Evolutionary conservation across 2,113 vertebrate species (phyloP), one percentile per base, ranked within the genome.

Genomic region (Ammodytes dubius): DNA sequence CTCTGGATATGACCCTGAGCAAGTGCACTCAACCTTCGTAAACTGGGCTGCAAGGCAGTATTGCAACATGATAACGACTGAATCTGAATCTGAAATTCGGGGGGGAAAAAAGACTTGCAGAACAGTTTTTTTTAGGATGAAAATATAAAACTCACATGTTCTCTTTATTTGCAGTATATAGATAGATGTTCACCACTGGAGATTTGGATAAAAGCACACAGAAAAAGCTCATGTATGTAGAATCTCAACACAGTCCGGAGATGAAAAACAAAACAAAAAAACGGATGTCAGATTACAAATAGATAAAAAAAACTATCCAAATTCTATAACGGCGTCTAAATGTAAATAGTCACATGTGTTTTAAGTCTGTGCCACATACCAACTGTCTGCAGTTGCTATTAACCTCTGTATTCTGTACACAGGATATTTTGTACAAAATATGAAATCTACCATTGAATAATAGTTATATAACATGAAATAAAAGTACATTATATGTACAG

Each of bases 401-500:
- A 93, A 91, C 88, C 57, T 94, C 88, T 93, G 89, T 84, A 96
- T 96, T 96, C 96, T 98, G 97, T 99, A 99, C 97, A 98, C 94
- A 94, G 79, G 64, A 94, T 78, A 95, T 95, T 96, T 97, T 98
- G 96, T 99, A 98, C 97, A 99, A 99, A 99, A 98, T 97, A 97
- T 96, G 96, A 97, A 97, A 96, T 97, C 97, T 97, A 99, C 95
- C 96, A 96, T 98, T 97, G 96, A 97, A 97, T 97, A 97, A 97
- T 96, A 97, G 95, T 96, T 96, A 96, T 96, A 96, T 95, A 97
- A 97, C 96, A 92, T 96, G 95, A 97, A 97, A 96, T 97, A 96
- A 97, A 97, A 96, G 96, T 97, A 97, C 96, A 98, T 96, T 95
- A 96, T 98, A 97, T 99, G 95, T 99, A 99, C 98, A 99, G 96